These are phyloP conservation scores for Eremobia ochroleuca DNA, from an alignment of 2,888 invertebrate genomes.

Conservation along the genomic window DNA sequence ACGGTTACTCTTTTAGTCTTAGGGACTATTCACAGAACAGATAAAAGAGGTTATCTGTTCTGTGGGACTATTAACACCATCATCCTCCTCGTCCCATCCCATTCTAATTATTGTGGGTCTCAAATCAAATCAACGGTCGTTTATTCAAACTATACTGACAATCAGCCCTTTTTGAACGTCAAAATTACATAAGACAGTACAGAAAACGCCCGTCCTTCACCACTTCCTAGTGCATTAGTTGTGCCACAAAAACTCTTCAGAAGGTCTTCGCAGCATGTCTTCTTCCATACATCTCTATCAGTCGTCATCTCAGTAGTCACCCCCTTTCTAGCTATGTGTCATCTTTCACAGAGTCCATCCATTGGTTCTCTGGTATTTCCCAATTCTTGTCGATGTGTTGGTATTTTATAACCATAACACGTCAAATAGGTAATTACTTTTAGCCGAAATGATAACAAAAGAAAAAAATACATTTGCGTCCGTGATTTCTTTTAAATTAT, in stretches of 20 bases:
- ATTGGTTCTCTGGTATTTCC: neutral
- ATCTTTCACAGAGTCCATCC: neutral
- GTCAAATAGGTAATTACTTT: neutral
- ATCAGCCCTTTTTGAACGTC: neutral
- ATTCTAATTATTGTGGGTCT: neutral
- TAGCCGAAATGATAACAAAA: neutral
- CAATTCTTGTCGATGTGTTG: neutral
- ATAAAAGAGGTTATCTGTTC: no score
- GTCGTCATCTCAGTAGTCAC: neutral
- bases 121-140: neutral
- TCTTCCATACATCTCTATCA: neutral
- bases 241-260: neutral
- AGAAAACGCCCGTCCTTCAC: neutral
- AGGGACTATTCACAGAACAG: no score
- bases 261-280: neutral
- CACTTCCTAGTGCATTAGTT: neutral
- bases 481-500: conserved; percentile 16
- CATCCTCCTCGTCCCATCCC: neutral
- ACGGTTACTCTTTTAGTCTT: no score
- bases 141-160: neutral
- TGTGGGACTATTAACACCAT: no score
- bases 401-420: neutral
- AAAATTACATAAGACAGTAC: neutral
- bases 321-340: neutral
- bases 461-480: neutral